Base-by-base conservation (phyloP, 2,113 vertebrate species). In the Ptilonorhynchus violaceus region DNA sequence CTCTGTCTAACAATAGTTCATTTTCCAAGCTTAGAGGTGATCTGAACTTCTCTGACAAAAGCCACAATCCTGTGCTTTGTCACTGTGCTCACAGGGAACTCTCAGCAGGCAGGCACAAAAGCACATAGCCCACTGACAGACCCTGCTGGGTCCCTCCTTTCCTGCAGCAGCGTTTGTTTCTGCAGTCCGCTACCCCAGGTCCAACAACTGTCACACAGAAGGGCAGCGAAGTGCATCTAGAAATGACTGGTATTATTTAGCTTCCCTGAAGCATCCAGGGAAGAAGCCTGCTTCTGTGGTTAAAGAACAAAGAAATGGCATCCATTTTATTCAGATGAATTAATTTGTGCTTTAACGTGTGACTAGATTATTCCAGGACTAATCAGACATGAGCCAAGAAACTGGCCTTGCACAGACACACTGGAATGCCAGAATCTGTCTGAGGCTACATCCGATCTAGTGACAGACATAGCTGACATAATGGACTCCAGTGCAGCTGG, bases 391-490 rank as follows among this genome's bases (percentile, higher is more conserved):
- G 8, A 93, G 49, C 21, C 24, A 88, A 53, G 60, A 76, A 89
- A 62, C 7, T 15, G 15, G 31, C 42, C 50, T 69, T 80, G 35
- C 52, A 58, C 13, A 58, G 27, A 60, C 28, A 52, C 16, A 66
- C 1, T 42, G 56, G 53, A 86, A 88, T 50, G 41, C 14, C 69
- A 80, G 46, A 44, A 78, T 25, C 17, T 56, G n/a, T 39, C 44
- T 39, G 35, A 89, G 52, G 52, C 25, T 9, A 6, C 37, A 68
- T 35, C 15, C 39, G 59, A 8, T 8, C n/a, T 23, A 70, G 47
- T 2, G 1, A 67, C 0, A 1, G 59, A 67, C 37, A 58, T 0
- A 53, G 60, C 7, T 63, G 74, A 82, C 28, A 62, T 0, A 0
- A 64, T 2, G 20, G 63, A 91, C 28, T 44, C 15, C 28, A 60